Evolutionary conservation across 2,797 vertebrate species (phyloP).

Genomic region (Tokudaia tokunoshimensis): DNA sequence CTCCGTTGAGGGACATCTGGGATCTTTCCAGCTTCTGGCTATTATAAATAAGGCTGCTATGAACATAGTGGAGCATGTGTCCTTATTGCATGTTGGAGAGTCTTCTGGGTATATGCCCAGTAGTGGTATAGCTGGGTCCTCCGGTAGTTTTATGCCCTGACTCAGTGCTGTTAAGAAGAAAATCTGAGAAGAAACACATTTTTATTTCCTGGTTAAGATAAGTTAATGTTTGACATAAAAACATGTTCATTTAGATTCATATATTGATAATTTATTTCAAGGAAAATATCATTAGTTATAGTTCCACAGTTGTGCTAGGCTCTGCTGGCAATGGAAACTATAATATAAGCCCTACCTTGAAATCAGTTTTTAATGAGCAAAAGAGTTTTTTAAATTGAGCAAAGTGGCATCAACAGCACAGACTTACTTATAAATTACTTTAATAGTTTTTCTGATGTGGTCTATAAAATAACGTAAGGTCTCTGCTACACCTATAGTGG

Average conservation of each 20-base stretch:
- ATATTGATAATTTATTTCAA: constrained; percentile 23
- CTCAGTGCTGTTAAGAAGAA: background rate
- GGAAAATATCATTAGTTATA: background rate
- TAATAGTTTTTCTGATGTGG: constrained; percentile 42
- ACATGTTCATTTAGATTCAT: background rate
- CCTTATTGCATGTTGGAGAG: too few relatives aligned
- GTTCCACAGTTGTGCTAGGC: background rate
- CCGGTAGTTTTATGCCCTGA: too few relatives aligned
- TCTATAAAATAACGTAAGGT: constrained; percentile 19
- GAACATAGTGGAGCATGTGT: too few relatives aligned
- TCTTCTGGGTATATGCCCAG: too few relatives aligned
- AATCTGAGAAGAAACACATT: background rate
- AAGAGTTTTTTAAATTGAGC: background rate
- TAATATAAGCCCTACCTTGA: background rate
- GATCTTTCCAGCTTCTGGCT: too few relatives aligned
- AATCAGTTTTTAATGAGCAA: background rate
- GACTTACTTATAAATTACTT: constrained; percentile 48
- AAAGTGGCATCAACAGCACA: background rate
- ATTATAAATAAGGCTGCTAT: too few relatives aligned
- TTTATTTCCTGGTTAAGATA: background rate
- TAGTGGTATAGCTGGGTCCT: too few relatives aligned
- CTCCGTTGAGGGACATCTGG: too few relatives aligned
- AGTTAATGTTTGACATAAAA: background rate
- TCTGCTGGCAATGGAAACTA: background rate
- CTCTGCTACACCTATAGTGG: background rate